phyloP scores from a whole-genome alignment of 2,113 vertebrate genomes.

The Phylloscopus whistleri region DNA sequence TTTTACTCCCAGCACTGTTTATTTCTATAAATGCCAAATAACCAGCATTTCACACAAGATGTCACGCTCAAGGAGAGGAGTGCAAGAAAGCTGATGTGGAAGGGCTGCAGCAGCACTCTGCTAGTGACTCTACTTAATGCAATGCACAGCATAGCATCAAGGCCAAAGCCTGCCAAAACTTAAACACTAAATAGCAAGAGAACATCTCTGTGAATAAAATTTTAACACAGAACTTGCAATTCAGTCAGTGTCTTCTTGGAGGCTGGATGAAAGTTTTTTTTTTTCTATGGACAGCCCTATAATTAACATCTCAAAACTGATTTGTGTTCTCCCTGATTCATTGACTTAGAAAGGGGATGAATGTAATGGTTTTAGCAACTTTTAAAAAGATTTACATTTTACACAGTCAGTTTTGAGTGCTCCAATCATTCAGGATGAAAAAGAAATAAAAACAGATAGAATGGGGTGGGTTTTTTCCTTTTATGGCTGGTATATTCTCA shows the following conservation, averaged over 20 bases:
- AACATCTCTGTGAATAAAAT: not conserved
- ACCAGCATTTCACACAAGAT: not conserved
- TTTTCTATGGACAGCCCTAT: not conserved
- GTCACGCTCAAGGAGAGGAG: not conserved
- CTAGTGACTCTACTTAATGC: not conserved
- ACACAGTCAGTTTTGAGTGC: not conserved
- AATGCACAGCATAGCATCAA: not conserved
- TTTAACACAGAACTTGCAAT: not conserved
- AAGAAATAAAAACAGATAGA: not conserved
- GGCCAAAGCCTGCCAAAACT: not conserved
- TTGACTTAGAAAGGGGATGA: not conserved
- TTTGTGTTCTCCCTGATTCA: not conserved
- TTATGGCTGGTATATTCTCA: not conserved
- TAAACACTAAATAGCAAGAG: not conserved
- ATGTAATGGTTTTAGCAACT: not conserved
- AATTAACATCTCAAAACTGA: not conserved
- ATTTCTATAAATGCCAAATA: conserved; percentile 36
- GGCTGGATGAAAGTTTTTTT: not conserved
- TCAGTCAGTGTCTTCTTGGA: not conserved
- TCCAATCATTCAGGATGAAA: not conserved
- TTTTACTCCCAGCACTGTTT: not conserved
- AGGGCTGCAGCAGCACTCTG: not conserved
- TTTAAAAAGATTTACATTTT: not conserved
- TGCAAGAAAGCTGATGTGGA: not conserved
- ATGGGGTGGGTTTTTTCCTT: not conserved